Percentiles rank a stretch among this genome's conserved stretches.
phyloP scores from a whole-genome alignment of 2,797 vertebrate species.

The Parambassis ranga region DNA sequence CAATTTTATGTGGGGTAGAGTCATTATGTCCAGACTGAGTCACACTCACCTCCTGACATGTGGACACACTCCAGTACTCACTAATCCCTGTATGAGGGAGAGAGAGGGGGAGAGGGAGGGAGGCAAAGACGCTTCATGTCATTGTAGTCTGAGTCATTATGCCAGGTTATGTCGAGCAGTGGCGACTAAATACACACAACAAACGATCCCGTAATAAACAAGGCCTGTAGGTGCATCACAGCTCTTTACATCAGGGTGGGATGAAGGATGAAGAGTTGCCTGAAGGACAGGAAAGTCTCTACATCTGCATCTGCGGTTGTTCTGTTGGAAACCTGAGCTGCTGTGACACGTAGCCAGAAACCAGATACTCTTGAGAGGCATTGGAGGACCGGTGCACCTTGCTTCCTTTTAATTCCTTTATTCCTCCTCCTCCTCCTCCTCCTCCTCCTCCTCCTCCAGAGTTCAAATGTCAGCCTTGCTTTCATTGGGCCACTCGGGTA shows the following conservation, averaged over 20 bases:
- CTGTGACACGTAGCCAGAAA: constrained; percentile 65
- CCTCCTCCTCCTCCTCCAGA: constrained; percentile 22
- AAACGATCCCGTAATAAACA: constrained; percentile 11
- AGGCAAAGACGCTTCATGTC: constrained; percentile 41
- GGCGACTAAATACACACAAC: constrained; percentile 39
- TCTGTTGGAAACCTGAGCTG: constrained; percentile 70
- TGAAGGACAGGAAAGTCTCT: neutral
- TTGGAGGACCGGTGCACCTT: constrained; percentile 56
- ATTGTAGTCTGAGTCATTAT: constrained; percentile 50
- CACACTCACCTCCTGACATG: constrained; percentile 20
- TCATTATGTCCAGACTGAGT: constrained; percentile 18
- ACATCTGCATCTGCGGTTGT: constrained; percentile 20
- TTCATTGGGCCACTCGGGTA: constrained; percentile 33
- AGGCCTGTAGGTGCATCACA: neutral
- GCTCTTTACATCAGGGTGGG: neutral
- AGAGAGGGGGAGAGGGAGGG: neutral
- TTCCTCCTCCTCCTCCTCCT: constrained; percentile 14
- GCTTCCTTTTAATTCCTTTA: constrained; percentile 39
- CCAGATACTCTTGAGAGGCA: constrained; percentile 74
- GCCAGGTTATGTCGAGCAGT: constrained; percentile 36
- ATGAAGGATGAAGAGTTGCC: neutral
- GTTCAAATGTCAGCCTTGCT: constrained; percentile 64
- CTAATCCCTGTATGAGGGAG: constrained; percentile 41
- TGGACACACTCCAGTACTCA: constrained; percentile 13
- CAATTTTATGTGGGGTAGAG: neutral